Evolutionary conservation across 2,888 invertebrate genomes (phyloP), one percentile per base, ranked within the genome.

Genomic region (Lamellibrachia satsuma): DNA sequence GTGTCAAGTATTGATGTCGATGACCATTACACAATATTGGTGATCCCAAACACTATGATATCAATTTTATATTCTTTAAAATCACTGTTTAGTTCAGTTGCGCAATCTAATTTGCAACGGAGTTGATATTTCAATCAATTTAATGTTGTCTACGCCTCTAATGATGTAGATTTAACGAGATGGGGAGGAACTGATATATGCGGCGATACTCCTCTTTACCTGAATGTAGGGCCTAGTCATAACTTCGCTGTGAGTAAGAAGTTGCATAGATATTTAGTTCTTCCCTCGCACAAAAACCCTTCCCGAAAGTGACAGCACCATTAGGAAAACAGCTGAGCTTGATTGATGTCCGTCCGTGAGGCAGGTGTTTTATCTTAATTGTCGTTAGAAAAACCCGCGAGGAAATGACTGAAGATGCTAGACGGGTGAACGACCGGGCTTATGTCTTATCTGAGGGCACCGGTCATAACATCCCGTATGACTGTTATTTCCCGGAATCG

Each of bases 391-490:
- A 55, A 75, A 3, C n/a, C 4, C 15, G 15, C 75, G 6, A 75
- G 15, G 6, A 75, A 75, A 11, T 55, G 55, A 39, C n/a, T 6
- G 75, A 22, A 15, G 75, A 75, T 75, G 75, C 75, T 75, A 75
- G 75, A 39, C 75, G 75, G 15, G 1, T 75, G 75, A 15, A 22
- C 75, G 75, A n/a, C 22, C 6, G 75, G 15, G n/a, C 22, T 75
- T 75, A 75, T 75, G 75, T 3, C 75, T 75, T 75, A 93, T 90
- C 92, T 93, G 90, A 52, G 52, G 75, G 75, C n/a, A 22, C 22
- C 8, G 51, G n/a, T 91, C 52, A 22, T 91, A 52, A 75, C 75
- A 75, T 75, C 75, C 6, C 22, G 75, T 75, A 75, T 75, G 75
- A 75, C 75, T 75, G n/a, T 75, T n/a, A 75, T 75, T 75, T 75